These are phyloP conservation scores for Poeciliopsis infans DNA, from an alignment of 2,797 vertebrate species.

Conservation along the genomic window DNA sequence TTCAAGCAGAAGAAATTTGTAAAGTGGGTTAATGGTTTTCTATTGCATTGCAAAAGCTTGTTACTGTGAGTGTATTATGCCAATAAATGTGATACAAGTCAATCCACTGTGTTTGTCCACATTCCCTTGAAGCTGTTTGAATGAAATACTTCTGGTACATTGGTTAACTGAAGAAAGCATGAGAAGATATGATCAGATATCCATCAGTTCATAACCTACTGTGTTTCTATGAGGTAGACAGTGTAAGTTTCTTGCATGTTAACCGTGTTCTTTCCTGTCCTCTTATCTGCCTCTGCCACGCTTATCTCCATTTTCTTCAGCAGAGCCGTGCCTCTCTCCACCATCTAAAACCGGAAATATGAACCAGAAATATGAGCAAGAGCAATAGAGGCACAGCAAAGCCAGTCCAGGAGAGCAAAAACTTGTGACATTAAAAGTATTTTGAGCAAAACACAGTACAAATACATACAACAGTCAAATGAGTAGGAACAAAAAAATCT, in stretches of 20 bases:
- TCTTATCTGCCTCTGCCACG: conserved; percentile 94
- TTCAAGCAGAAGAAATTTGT: background rate
- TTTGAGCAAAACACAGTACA: conserved; percentile 37
- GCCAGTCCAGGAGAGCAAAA: background rate
- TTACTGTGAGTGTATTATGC: background rate
- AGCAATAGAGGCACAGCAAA: background rate
- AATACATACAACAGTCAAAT: background rate
- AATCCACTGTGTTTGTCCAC: background rate
- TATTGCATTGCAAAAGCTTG: background rate
- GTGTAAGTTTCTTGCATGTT: conserved; percentile 98
- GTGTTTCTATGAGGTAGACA: conserved; percentile 96
- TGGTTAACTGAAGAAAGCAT: background rate
- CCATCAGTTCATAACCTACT: conserved; percentile 74
- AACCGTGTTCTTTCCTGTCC: conserved; percentile 93
- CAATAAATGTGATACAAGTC: background rate
- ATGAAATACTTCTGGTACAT: background rate
- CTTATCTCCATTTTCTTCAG: conserved; percentile 93
- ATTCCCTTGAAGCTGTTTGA: background rate
- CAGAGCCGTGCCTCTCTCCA: conserved; percentile 84
- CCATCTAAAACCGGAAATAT: conserved; percentile 67
- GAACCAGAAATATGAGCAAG: background rate
- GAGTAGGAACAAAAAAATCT: accelerated
- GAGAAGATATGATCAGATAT: background rate
- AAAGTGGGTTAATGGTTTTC: background rate
- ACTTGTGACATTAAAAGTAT: background rate